Conservation (phyloP, 1,140 invertebrate genomes). For the Myzus persicae region DNA sequence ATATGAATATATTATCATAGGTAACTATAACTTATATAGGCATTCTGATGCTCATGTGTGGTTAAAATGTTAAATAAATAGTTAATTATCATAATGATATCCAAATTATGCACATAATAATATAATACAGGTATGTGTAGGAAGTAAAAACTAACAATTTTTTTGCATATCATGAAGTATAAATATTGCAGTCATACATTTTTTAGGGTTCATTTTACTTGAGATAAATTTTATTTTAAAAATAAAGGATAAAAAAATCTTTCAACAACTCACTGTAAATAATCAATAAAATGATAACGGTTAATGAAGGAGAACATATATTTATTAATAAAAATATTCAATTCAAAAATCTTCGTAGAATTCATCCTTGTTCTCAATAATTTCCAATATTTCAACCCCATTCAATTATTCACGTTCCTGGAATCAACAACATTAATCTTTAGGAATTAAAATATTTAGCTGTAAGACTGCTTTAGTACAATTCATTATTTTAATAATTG, state of each 20-base stretch:
- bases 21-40: neutral
- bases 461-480: neutral
- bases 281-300: neutral
- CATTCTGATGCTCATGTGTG: no score
- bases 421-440: neutral
- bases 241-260: no score
- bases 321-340: neutral
- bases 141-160: neutral
- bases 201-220: no score
- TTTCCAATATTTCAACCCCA: neutral
- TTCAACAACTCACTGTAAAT: neutral
- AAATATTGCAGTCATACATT: no score
- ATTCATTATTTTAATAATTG: slow-evolving; percentile 2
- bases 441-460: neutral
- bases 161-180: no score
- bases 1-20: neutral
- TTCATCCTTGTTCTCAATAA: neutral
- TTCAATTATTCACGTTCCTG: neutral
- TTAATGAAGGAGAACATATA: neutral
- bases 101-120: neutral
- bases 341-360: neutral
- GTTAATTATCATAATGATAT: neutral
- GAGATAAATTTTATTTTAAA: no score
- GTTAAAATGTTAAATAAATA: neutral
- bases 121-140: neutral